These are phyloP conservation scores for Leptinotarsa lineolata DNA, from an alignment of 1,140 invertebrate species.

Conservation along the genomic window DNA sequence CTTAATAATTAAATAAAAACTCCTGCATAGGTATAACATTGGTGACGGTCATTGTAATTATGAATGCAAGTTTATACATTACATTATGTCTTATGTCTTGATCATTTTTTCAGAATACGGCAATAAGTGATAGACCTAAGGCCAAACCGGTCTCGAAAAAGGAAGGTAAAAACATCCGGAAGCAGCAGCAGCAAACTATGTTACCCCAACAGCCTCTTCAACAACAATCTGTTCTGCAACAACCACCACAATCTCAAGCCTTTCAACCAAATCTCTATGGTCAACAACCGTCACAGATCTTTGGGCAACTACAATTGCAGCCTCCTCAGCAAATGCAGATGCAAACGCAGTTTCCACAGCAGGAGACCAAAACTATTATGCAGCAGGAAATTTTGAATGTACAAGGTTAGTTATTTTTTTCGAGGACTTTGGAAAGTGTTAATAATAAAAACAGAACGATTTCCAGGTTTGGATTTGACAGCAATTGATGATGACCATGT, in stretches of 20 bases:
- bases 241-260: constrained; percentile 39
- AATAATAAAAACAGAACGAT: constrained; percentile 3
- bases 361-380: constrained; percentile 30
- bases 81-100: too few species aligned
- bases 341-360: constrained; percentile 42
- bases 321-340: constrained; percentile 52
- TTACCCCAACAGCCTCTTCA: constrained; percentile 53
- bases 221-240: constrained; percentile 56
- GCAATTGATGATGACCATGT: constrained; percentile 40
- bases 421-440: neutral
- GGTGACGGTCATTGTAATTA: too few species aligned
- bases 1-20: neutral
- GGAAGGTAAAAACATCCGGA: constrained; percentile 66
- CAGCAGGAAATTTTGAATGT: constrained; percentile 47
- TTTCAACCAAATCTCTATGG: constrained; percentile 30
- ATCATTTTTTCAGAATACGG: constrained; percentile 64
- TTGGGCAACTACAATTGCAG: constrained; percentile 20
- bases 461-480: constrained; percentile 29
- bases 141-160: constrained; percentile 78
- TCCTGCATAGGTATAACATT: too few species aligned
- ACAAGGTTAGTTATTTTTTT: constrained; percentile 23
- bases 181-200: constrained; percentile 51
- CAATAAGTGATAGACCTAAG: constrained; percentile 79
- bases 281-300: constrained; percentile 32
- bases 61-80: too few species aligned